Evolutionary conservation across 2,888 invertebrate genomes (phyloP).

Genomic region (Pelosia muscerda): DNA sequence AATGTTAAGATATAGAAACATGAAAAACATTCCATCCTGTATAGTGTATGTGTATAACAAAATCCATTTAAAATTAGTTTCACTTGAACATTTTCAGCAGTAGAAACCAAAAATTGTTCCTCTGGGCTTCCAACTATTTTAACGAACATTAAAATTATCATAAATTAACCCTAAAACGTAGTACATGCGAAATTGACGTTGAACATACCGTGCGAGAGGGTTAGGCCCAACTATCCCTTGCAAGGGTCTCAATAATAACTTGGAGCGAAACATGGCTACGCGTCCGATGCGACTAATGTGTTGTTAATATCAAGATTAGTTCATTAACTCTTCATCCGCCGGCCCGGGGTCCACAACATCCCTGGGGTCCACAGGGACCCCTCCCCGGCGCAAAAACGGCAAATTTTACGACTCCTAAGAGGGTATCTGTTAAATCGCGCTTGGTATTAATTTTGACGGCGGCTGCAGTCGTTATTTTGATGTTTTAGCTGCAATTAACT

Average conservation of each 20-base stretch:
- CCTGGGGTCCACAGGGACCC: conserved; percentile 57
- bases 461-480: conserved; percentile 72
- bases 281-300: conserved; percentile 85
- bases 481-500: conserved; percentile 63
- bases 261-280: conserved; percentile 65
- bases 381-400: conserved; percentile 64
- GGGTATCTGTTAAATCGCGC: conserved; percentile 73
- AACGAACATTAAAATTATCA: conserved; percentile 61
- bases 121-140: conserved; percentile 48
- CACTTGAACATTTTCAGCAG: neutral
- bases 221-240: conserved; percentile 59
- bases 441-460: conserved; percentile 81
- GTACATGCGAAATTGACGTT: conserved; percentile 53
- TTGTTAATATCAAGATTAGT: conserved; percentile 86
- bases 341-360: conserved; percentile 54
- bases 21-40: too few relatives aligned
- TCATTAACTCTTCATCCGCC: conserved; percentile 84
- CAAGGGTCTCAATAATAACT: conserved; percentile 67
- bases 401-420: conserved; percentile 73
- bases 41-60: too few relatives aligned
- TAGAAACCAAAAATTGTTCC: conserved; percentile 18
- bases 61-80: neutral
- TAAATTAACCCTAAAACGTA: conserved; percentile 61
- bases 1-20: neutral
- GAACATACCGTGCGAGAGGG: conserved; percentile 49